These are phyloP conservation scores for Copidosoma floridanum DNA, from an alignment of 1,140 invertebrate species.

Conservation along the genomic window DNA sequence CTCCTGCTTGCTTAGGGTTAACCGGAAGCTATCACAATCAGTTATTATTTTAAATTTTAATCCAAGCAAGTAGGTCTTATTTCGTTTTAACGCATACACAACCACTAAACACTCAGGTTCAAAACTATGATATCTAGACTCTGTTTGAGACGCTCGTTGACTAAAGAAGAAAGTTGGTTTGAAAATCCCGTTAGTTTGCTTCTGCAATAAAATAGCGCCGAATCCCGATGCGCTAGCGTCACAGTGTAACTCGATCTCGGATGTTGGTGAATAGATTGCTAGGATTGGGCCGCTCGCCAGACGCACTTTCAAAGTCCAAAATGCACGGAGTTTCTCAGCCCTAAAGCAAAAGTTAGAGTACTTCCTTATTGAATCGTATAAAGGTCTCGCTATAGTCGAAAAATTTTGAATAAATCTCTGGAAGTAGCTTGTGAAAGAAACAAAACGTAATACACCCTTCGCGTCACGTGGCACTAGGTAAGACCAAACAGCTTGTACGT, in stretches of 20 bases:
- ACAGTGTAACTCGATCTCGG: slow-evolving; percentile 29
- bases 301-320: slow-evolving; percentile 4
- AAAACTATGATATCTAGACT: slow-evolving; percentile 23
- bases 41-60: slow-evolving; percentile 44
- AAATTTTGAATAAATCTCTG: slow-evolving; percentile 22
- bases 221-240: slow-evolving; percentile 39
- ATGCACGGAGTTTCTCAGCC: neutral
- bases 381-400: neutral
- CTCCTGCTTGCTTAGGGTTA: neutral
- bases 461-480: neutral
- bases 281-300: neutral
- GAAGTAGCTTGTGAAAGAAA: slow-evolving; percentile 21
- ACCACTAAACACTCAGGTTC: slow-evolving; percentile 29
- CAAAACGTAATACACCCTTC: slow-evolving; percentile 23
- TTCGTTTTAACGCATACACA: slow-evolving; percentile 20
- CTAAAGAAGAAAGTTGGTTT: slow-evolving; percentile 26
- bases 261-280: neutral
- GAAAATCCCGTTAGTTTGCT: slow-evolving; percentile 13
- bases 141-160: slow-evolving; percentile 8
- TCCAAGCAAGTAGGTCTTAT: slow-evolving; percentile 41
- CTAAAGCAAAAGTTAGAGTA: neutral
- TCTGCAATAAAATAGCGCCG: slow-evolving; percentile 42
- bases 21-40: slow-evolving; percentile 41
- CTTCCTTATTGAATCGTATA: slow-evolving; percentile 2
- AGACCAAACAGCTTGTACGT: neutral